phyloP scores from a whole-genome alignment of 2,888 invertebrate species.

The Branchinecta sandiegonensis region DNA sequence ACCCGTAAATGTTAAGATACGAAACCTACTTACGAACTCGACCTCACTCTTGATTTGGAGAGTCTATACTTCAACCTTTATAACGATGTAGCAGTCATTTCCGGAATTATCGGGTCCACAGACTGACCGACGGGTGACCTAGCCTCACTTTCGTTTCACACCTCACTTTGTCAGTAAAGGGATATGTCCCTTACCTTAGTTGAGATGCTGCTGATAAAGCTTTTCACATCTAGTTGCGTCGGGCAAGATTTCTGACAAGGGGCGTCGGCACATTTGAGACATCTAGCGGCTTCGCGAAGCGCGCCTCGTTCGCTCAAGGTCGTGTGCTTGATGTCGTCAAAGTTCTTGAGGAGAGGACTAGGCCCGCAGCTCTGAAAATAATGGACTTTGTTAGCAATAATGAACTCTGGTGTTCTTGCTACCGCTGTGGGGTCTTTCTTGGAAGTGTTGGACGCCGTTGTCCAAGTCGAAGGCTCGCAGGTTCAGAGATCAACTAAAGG shows the following conservation, averaged over 20 bases:
- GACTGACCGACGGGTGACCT: too few species aligned
- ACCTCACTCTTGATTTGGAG: too few species aligned
- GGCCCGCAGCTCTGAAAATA: constrained; percentile 44
- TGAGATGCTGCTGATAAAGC: constrained; percentile 89
- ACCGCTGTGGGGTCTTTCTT: constrained; percentile 3
- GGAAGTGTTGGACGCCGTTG: not conserved
- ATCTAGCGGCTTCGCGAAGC: constrained; percentile 69
- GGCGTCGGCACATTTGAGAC: constrained; percentile 85
- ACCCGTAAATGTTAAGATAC: too few species aligned
- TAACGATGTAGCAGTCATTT: not conserved
- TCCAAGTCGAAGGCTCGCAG: not conserved
- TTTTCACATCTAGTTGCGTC: constrained; percentile 90
- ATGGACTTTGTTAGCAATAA: not conserved
- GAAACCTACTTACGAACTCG: too few species aligned
- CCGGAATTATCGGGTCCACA: not conserved
- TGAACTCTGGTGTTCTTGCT: not conserved
- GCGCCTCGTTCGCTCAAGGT: constrained; percentile 92
- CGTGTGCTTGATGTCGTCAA: constrained; percentile 93
- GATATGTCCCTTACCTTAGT: constrained; percentile 51
- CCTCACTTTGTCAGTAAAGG: not conserved
- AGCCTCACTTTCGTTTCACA: too few species aligned
- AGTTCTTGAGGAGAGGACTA: constrained; percentile 60
- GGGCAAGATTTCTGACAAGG: constrained; percentile 98
- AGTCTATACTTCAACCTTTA: too few species aligned
- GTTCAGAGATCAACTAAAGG: too few species aligned